Base-by-base conservation (phyloP, 37 sponge, comb jelly and placozoan genomes). In the Corticium candelabrum region DNA sequence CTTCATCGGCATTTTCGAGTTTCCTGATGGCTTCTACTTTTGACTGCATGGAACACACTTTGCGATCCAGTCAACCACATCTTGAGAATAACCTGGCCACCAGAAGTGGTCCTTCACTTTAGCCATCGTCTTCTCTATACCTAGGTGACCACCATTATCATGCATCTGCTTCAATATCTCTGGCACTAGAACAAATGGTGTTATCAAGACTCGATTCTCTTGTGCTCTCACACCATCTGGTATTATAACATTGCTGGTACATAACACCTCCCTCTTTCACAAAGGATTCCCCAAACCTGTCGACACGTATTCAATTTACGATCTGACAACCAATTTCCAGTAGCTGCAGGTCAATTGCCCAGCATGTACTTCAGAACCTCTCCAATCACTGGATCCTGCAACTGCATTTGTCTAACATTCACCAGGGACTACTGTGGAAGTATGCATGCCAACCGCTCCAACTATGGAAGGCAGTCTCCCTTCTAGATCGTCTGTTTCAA, bases 141-240 rank as follows among this genome's bases (percentile, higher is more conserved):
- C 80, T 31, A 79, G 34, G 3, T 79, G 80, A 31, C 80, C 69
- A 3, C 70, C 70, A 71, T 1, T 21, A 21, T 21, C 62, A 50
- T 50, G 62, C 62, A 50, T 27, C 62, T 50, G 62, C 62, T 21
- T 50, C 62, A 50, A 21, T 11, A 50, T 50, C 62, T 50, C 62
- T 11, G 15, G 62, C 11, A 50, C 62, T 11, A 50, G 11, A 27
- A 21, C 62, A 21, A 11, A 11, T 11, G 62, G 62, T 11, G 21
- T 21, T 27, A 50, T 21, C 62, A 50, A 50, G 15, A 50, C 15
- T 21, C 21, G 11, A 11, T 50, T 50, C 62, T 50, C 62, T 50
- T 50, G 15, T 50, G 21, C 62, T 21, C 62, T 50, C 15, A 21
- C 21, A 27, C 62, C 62, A 11, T 11, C 21, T 50, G 15, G 11